Base-by-base conservation (phyloP, 2,113 vertebrate species). In the Sciurus niger region DNA sequence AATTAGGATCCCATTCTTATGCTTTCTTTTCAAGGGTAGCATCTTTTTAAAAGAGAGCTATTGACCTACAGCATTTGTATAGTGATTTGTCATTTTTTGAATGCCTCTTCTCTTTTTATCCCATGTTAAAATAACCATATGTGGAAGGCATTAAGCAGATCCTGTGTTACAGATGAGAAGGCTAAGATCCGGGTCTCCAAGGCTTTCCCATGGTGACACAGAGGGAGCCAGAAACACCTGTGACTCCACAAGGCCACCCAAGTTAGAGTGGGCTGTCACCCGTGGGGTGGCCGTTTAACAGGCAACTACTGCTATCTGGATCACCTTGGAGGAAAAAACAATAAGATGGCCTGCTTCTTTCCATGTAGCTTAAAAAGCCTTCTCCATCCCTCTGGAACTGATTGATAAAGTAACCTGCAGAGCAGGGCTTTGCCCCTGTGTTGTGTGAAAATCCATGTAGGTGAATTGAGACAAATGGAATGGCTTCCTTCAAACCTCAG, bases 81-180 rank as follows among this genome's bases (percentile, higher is more conserved):
- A 53, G 28, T 80, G 68, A 88, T 55, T 65, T 93, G 51, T 40
- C 89, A 72, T 72, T 95, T 93, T 88, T 67, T 30, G 51, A 84
- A 12, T 68, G 4, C 79, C 46, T 74, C 37, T 13, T 89, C 25
- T 92, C 40, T 88, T 60, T 25, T 73, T 60, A 53, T 34, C 30
- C 25, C 68, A 28, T 84, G 51, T 63, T 76, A 74, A 90, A 89
- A 83, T 22, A 70, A 72, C 30, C 14, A 4, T 8, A 0, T 32
- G 43, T 17, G n/a, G 48, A 73, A 67, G 25, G 8, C 77, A 32
- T 89, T 87, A 32, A 8, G 18, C 51, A 43, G 82, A 79, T 30
- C 37, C 10, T n/a, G 37, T 58, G 88, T 96, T 91, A 88, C 30
- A 89, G 55, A 34, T 84, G 28, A 76, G 46, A 96, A 92, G 94